These are phyloP conservation scores for Botrylloides violaceus DNA, from an alignment of 23 tunicate species.

Conservation along the genomic window DNA sequence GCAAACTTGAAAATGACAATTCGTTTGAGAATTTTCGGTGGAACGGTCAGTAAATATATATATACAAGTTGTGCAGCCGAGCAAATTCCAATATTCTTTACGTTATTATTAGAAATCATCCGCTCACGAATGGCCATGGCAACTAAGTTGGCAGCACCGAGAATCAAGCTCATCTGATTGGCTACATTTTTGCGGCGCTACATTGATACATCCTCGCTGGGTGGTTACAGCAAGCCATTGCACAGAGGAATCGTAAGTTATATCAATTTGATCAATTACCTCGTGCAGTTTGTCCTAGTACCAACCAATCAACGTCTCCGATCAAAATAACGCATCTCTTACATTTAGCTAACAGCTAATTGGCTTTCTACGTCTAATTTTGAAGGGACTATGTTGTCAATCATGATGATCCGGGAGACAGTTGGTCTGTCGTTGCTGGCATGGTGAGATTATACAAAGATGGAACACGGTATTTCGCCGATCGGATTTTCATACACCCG, in stretches of 20 bases:
- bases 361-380: not conserved
- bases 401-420: slow-evolving; percentile 42
- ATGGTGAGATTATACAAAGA: slow-evolving; percentile 54
- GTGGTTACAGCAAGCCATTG: slow-evolving; percentile 86
- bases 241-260: slow-evolving; percentile 71
- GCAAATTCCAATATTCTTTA: too few species aligned
- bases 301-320: too few species aligned
- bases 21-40: slow-evolving; percentile 41
- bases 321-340: too few species aligned
- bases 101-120: slow-evolving; percentile 13
- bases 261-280: too few species aligned
- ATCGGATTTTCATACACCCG: slow-evolving; percentile 49
- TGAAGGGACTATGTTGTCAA: slow-evolving; percentile 26
- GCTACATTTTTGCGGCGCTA: slow-evolving; percentile 87
- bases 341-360: too few species aligned
- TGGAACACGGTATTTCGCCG: slow-evolving; percentile 43
- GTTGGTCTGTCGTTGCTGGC: slow-evolving; percentile 69
- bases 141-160: slow-evolving; percentile 71
- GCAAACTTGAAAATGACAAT: slow-evolving; percentile 12
- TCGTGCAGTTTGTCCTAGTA: too few species aligned
- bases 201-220: slow-evolving; percentile 74
- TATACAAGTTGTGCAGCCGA: too few species aligned
- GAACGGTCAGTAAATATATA: slow-evolving; percentile 30
- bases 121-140: slow-evolving; percentile 79
- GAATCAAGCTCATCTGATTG: slow-evolving; percentile 35